Evolutionary conservation across 2,797 vertebrate species (phyloP).

Genomic region (Amblyopsis hoosieri): DNA sequence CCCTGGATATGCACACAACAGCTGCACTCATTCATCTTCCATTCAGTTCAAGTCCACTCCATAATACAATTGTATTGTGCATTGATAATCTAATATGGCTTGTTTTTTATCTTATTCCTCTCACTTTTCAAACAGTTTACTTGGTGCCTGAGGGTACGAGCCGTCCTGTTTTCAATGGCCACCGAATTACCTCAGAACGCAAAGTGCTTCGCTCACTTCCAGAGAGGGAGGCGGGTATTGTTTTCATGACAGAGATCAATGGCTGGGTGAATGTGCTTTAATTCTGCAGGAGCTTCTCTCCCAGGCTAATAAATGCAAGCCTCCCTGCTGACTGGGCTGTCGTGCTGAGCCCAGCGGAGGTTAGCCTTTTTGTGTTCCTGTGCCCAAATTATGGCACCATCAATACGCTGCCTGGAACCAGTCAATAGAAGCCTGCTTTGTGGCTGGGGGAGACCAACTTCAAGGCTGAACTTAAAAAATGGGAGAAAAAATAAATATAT

Average conservation of each 20-base stretch:
- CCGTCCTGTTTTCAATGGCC: conserved; percentile 71
- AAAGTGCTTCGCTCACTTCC: conserved; percentile 70
- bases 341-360: conserved; percentile 84
- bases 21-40: conserved; percentile 52
- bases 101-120: conserved; percentile 58
- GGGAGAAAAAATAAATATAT: conserved; percentile 22
- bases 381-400: conserved; percentile 88
- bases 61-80: conserved; percentile 67
- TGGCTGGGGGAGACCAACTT: conserved; percentile 80
- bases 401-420: conserved; percentile 83
- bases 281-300: conserved; percentile 83
- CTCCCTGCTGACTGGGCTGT: conserved; percentile 84
- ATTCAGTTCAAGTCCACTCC: conserved; percentile 48
- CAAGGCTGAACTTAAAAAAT: conserved; percentile 75
- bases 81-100: conserved; percentile 75
- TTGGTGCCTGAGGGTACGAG: conserved; percentile 69
- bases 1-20: conserved; percentile 42
- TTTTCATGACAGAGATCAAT: conserved; percentile 86
- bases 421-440: conserved; percentile 82
- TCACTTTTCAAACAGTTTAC: conserved; percentile 76
- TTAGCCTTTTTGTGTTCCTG: conserved; percentile 82
- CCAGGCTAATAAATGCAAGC: conserved; percentile 86
- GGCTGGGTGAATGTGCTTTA: conserved; percentile 83
- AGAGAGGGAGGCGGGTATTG: conserved; percentile 79
- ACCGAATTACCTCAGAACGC: conserved; percentile 73